Evolutionary conservation across 1,140 invertebrate species (phyloP), one percentile per base, ranked within the genome.

Genomic region (Drosophila lowei): DNA sequence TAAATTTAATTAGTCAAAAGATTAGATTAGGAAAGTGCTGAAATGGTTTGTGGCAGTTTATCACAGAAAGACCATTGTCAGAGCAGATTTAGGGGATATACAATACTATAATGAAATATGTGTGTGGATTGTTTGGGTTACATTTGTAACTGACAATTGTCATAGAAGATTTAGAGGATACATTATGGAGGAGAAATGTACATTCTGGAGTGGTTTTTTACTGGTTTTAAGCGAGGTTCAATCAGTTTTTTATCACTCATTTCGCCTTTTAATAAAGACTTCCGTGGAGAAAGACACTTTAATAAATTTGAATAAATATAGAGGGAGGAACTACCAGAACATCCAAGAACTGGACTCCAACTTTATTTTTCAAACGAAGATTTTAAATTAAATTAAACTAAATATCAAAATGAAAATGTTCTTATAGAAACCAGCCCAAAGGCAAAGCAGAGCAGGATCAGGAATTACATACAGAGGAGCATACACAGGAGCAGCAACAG

Each of bases 1-100:
- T 34, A 68, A 57, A 68, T 68, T 68, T 68, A 68, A 68, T 68
- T 68, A 68, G 63, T 68, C 28, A 18, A 64, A 25, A 34, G 65
- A 68, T 68, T 68, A 68, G 65, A 68, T 68, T 68, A 5, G 63
- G 49, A 41, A 53, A 53, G 28, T 6, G 28, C 21, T 13, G 8
- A 52, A 18, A 21, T 44, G 48, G 21, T 0, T 38, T 4, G 34
- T 42, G 23, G 30, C 23, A 68, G 63, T 56, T 56, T 56, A 56
- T 67, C 48, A 43, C 60, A 41, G 38, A 55, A 6, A 16, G 9
- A 53, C 13, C 34, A 42, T 42, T 48, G 54, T 64, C 28, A 64
- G 58, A 25, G 64, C 18, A 57, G 65, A 68, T 68, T 68, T 48
- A 34, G 44, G 25, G 34, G 46, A 13, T 43, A 42, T 23, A 64